Evolutionary conservation across 2,888 invertebrate genomes (phyloP).

Genomic region (Ecliptopera silaceata): DNA sequence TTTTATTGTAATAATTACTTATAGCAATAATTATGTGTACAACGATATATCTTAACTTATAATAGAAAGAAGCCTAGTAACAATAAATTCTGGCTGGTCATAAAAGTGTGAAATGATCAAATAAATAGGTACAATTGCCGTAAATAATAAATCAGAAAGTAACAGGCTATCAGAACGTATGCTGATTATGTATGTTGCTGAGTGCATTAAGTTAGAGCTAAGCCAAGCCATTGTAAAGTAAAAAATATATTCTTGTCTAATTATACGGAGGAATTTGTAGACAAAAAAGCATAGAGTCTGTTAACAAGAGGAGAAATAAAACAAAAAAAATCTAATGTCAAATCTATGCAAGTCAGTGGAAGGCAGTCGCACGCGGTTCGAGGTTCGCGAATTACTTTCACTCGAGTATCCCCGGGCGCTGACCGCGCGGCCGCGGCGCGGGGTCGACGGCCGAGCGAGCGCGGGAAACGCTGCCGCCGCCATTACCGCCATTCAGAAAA

Average conservation of each 20-base stretch:
- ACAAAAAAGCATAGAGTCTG: not conserved
- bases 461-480: slow-evolving; percentile 70
- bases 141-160: not conserved
- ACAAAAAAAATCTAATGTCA: slow-evolving; percentile 29
- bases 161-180: not conserved
- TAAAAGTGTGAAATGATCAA: not conserved
- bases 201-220: not conserved
- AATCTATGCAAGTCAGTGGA: slow-evolving; percentile 39
- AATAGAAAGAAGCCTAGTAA: not conserved
- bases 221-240: not conserved
- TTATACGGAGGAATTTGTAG: not conserved
- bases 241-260: not conserved
- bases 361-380: slow-evolving; percentile 73
- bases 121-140: not conserved
- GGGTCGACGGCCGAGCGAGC: slow-evolving; percentile 76
- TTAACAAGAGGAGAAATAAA: slow-evolving; percentile 8
- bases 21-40: no score
- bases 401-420: slow-evolving; percentile 79
- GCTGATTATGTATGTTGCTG: not conserved
- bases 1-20: no score
- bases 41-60: no score
- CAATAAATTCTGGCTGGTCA: not conserved
- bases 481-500: slow-evolving; percentile 78
- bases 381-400: slow-evolving; percentile 82
- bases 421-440: slow-evolving; percentile 75